These are phyloP conservation scores for Porites lutea DNA, from an alignment of 64 coral and sea anemone species.

Conservation along the genomic window DNA sequence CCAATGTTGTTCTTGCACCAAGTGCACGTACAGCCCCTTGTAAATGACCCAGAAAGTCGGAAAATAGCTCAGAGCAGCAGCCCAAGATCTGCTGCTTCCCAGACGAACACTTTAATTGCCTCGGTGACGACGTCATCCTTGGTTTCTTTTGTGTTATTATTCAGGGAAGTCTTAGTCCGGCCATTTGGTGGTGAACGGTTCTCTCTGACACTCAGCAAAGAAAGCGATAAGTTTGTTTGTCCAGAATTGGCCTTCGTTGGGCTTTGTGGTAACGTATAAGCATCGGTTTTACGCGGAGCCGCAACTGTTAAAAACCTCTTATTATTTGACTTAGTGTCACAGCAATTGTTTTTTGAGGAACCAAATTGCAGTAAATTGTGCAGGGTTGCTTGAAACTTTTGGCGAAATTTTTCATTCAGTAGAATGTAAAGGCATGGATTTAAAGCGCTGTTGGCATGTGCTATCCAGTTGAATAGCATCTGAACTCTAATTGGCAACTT, in stretches of 20 bases:
- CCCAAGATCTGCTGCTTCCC: too few relatives aligned
- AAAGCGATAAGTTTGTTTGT: background rate
- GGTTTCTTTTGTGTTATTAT: background rate
- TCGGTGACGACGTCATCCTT: too few relatives aligned
- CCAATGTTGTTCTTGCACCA: too few relatives aligned
- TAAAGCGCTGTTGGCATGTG: constrained; percentile 74
- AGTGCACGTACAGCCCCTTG: too few relatives aligned
- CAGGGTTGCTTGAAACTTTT: background rate
- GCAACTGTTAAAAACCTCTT: background rate
- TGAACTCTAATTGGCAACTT: background rate
- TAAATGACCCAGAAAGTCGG: too few relatives aligned
- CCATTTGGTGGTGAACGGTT: background rate
- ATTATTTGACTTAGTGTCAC: background rate
- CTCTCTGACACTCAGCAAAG: background rate
- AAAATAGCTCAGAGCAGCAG: too few relatives aligned
- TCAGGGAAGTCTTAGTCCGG: background rate
- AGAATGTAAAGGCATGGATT: constrained; percentile 65
- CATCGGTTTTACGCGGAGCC: background rate
- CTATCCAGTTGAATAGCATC: constrained; percentile 53
- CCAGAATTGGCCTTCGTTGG: background rate
- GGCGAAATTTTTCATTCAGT: constrained; percentile 22
- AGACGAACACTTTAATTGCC: too few relatives aligned
- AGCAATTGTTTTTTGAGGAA: background rate
- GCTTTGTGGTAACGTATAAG: background rate
- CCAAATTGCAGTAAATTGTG: too few relatives aligned